Evolutionary conservation across 1,140 invertebrate species (phyloP).

Genomic region (Grapholita molesta): DNA sequence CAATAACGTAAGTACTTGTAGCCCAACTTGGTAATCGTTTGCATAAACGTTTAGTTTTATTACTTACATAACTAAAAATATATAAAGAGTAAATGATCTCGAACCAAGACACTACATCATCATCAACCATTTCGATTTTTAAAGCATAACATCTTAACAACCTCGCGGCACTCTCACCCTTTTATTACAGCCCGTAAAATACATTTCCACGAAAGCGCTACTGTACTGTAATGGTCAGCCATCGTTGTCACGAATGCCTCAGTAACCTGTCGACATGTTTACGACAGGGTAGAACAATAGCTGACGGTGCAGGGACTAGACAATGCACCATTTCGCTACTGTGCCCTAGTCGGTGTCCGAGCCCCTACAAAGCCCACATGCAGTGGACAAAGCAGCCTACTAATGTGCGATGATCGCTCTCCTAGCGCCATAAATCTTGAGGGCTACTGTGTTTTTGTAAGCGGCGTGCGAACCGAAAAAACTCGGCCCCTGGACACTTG

Average conservation of each 20-base stretch:
- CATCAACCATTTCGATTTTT: background rate
- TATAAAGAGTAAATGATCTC: background rate
- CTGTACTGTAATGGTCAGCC: constrained; percentile 16
- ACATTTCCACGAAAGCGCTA: constrained; percentile 30
- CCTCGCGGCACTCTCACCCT: constrained; percentile 7
- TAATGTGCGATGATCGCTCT: constrained; percentile 72
- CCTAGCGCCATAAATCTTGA: constrained; percentile 65
- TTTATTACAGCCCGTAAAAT: constrained; percentile 10
- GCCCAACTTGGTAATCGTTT: no score
- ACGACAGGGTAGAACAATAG: constrained; percentile 60
- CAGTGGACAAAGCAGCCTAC: constrained; percentile 61
- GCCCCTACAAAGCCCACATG: constrained; percentile 55
- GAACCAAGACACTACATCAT: background rate
- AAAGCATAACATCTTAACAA: background rate
- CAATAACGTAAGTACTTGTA: no score
- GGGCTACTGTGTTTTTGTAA: constrained; percentile 59
- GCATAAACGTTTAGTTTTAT: no score
- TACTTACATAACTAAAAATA: background rate
- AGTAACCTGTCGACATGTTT: constrained; percentile 72
- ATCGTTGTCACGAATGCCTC: constrained; percentile 29
- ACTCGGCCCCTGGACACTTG: constrained; percentile 19
- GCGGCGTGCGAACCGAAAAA: constrained; percentile 31
- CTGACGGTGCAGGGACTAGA: constrained; percentile 8
- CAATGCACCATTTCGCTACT: constrained; percentile 41
- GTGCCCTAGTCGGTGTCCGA: constrained; percentile 33